A percentile compares a stretch with the other conserved stretches of the same genome.
Conservation (phyloP, 2,113 vertebrate species). For the Bagarius yarrelli region DNA sequence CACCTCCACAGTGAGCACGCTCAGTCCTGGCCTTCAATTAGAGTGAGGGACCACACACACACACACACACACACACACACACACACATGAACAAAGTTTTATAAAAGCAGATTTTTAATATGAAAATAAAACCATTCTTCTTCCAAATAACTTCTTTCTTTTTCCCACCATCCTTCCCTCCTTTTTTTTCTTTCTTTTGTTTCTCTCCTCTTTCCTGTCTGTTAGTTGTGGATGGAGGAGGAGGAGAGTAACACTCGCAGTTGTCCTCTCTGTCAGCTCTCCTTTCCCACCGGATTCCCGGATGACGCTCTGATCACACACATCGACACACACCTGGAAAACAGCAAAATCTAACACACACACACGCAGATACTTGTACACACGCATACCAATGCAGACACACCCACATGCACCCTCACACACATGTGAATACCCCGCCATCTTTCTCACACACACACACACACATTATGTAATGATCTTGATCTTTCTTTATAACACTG, state of each 20-base stretch:
- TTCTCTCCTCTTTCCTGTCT: neutral
- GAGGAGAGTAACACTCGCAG: slow-evolving; percentile 84
- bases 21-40: slow-evolving; percentile 93
- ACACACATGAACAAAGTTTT: too few species aligned
- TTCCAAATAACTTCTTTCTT: neutral
- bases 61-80: too few species aligned
- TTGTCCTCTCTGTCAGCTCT: slow-evolving; percentile 89
- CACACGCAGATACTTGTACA: neutral
- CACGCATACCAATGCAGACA: neutral
- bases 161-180: too few species aligned
- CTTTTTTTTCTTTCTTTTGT: neutral
- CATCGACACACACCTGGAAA: slow-evolving; percentile 74
- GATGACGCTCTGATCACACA: slow-evolving; percentile 82
- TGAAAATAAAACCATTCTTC: too few species aligned
- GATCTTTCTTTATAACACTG: too few species aligned
- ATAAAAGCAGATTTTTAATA: too few species aligned
- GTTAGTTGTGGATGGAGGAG: slow-evolving; percentile 66
- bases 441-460: too few species aligned
- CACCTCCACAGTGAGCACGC: slow-evolving; percentile 78
- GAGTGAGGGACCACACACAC: slow-evolving; percentile 71
- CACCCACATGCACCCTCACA: neutral
- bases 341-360: slow-evolving; percentile 75
- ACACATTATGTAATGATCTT: too few species aligned
- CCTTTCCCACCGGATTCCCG: slow-evolving; percentile 87
- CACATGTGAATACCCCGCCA: too few species aligned